phyloP scores from a whole-genome alignment of 2,888 invertebrate species.

The Diaprepes abbreviatus region DNA sequence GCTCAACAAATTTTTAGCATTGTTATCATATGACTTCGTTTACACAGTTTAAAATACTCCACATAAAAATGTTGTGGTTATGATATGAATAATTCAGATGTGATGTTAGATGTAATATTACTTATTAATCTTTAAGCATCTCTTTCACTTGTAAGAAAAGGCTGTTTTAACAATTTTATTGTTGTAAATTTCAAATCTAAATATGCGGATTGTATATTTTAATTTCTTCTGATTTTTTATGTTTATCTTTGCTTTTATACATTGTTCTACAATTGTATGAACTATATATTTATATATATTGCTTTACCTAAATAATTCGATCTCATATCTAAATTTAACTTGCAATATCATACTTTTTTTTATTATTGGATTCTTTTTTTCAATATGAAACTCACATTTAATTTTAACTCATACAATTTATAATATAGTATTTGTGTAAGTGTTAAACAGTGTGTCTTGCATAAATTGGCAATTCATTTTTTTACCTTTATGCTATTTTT shows the following conservation, averaged over 20 bases:
- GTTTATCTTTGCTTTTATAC: slow-evolving; percentile 10
- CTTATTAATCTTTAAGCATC: slow-evolving; percentile 36
- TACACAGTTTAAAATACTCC: slow-evolving; percentile 35
- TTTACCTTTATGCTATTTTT: not conserved
- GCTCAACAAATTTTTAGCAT: slow-evolving; percentile 29
- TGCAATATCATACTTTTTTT: slow-evolving; percentile 10
- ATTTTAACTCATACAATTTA: not conserved
- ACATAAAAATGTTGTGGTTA: slow-evolving; percentile 29
- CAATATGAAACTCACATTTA: not conserved
- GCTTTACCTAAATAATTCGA: slow-evolving; percentile 31
- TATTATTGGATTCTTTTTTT: slow-evolving; percentile 1
- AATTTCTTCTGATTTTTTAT: not conserved
- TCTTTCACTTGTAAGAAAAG: slow-evolving; percentile 32
- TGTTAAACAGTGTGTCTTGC: not conserved
- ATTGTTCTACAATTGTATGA: not conserved
- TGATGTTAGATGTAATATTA: slow-evolving; percentile 47
- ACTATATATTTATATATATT: slow-evolving; percentile 19
- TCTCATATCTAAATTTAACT: slow-evolving; percentile 24
- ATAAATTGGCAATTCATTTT: not conserved
- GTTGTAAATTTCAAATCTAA: slow-evolving; percentile 27
- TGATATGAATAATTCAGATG: slow-evolving; percentile 43
- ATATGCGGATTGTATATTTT: slow-evolving; percentile 18
- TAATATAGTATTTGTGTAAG: not conserved
- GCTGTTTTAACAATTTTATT: slow-evolving; percentile 37
- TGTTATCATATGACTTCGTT: slow-evolving; percentile 18